A percentile compares a stretch with the other conserved stretches of the same genome.
Conservation (phyloP, 2,113 vertebrate genomes). For the Myodes glareolus region DNA sequence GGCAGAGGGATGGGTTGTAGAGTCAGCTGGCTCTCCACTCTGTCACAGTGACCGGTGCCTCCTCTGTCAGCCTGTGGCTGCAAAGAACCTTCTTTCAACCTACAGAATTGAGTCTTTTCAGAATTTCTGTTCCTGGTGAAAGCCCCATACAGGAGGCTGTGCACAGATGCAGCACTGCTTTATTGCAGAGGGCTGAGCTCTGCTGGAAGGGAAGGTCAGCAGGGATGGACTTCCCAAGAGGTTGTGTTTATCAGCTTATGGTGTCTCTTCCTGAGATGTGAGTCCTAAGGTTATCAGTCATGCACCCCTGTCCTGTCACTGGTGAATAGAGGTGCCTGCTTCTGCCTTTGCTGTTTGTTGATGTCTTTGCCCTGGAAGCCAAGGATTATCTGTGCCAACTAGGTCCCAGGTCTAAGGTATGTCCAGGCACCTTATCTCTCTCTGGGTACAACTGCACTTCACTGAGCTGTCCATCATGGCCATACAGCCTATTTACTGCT, state of each 20-base stretch:
- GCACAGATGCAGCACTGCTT: not conserved
- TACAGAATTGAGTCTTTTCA: too few relatives aligned
- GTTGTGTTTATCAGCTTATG: not conserved
- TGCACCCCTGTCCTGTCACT: too few relatives aligned
- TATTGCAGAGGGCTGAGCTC: not conserved
- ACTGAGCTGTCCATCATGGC: too few relatives aligned
- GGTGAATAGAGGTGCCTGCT: too few relatives aligned
- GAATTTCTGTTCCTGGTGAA: not conserved
- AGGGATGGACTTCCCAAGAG: not conserved
- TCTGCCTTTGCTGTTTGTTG: not conserved
- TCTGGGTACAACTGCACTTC: not conserved
- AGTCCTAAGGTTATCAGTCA: too few relatives aligned
- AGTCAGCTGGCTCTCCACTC: not conserved
- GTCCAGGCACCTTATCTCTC: too few relatives aligned
- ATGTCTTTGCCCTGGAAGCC: not conserved
- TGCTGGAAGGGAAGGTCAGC: too few relatives aligned
- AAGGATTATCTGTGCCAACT: not conserved
- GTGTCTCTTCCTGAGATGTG: not conserved
- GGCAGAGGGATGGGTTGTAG: not conserved
- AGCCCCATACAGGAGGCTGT: accelerated
- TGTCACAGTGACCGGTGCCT: too few relatives aligned
- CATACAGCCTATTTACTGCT: not conserved
- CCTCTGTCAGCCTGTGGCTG: not conserved
- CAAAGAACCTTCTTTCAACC: not conserved
- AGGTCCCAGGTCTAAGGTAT: not conserved